Evolutionary conservation across 2,888 invertebrate species (phyloP), one percentile per base, ranked within the genome.

Genomic region (Parnassius orleans): DNA sequence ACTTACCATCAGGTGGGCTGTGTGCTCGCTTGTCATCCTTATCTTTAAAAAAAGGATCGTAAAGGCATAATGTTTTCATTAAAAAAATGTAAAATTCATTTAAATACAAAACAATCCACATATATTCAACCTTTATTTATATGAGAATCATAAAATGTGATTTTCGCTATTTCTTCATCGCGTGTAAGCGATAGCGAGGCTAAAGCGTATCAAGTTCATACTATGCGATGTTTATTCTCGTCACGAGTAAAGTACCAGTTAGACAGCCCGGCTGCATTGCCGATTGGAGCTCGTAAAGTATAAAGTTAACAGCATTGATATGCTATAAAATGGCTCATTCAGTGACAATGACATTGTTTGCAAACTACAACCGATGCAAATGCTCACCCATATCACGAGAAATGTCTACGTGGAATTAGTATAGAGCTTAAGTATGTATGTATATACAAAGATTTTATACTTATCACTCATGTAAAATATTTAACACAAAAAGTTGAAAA

Each of bases 311-410:
- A 80, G 69, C 74, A 71, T 71, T 73, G 78, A 79, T 76, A 74
- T 72, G 75, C 76, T 82, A 86, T 86, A 85, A 81, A 77, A 73
- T 75, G 70, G 72, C 78, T 81, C 84, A 84, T 83, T 85, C 79
- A 84, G 76, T 73, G 73, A 69, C 68, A 68, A 69, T 67, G 68
- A 68, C 66, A 66, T 73, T 71, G 70, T 72, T 69, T 68, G 65
- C 63, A 66, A 66, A 64, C 60, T 62, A 62, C 57, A 63, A 14
- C 15, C 43, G 42, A 63, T 52, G 52, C 43, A 44, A 61, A 64
- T 65, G 62, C 42, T 57, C 15, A 43, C 51, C 56, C 43, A 42
- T 14, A 52, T 53, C 15, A 44, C 41, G 44, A 24, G 46, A 7
- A 41, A 53, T 48, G 46, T 53, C 10, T 19, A n/a, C 12, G 47